Conservation (phyloP, 2,797 vertebrate genomes). For the Paedocypris micromegethes region DNA sequence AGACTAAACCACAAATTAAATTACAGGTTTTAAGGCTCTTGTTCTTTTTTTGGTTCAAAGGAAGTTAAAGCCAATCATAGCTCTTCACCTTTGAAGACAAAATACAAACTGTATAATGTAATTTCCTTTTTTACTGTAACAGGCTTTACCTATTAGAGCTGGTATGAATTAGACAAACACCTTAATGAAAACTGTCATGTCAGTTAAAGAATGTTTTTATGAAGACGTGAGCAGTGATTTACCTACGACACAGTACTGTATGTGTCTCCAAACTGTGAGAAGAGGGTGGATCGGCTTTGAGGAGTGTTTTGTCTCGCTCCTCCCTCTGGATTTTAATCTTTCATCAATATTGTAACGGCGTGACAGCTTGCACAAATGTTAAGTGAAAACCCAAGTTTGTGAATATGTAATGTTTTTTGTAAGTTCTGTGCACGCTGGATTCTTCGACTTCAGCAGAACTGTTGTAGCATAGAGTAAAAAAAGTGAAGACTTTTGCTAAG, state of each 20-base stretch:
- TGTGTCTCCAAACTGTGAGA: conserved; percentile 2
- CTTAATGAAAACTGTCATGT: too few species aligned
- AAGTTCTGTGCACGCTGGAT: conserved; percentile 1
- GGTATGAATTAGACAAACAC: too few species aligned
- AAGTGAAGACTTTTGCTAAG: conserved; percentile 30
- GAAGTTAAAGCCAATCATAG: too few species aligned
- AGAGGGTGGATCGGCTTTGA: conserved; percentile 10
- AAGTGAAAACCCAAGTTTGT: conserved; percentile 15
- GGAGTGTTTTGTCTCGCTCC: conserved; percentile 19
- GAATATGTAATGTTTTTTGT: conserved; percentile 20
- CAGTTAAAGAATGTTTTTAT: background rate
- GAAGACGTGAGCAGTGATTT: background rate
- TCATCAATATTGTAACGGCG: conserved; percentile 22
- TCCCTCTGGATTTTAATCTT: conserved; percentile 12
- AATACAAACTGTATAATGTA: too few species aligned
- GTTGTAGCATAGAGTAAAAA: conserved; percentile 10
- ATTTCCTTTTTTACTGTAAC: too few species aligned
- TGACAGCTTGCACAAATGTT: conserved; percentile 25
- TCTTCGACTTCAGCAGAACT: conserved; percentile 25
- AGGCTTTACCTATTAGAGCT: too few species aligned
- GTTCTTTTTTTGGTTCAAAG: too few species aligned
- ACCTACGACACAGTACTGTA: background rate
- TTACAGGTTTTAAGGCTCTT: too few species aligned
- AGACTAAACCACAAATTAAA: too few species aligned
- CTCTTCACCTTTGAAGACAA: too few species aligned